Conservation (phyloP, 2,113 vertebrate genomes). For the Lasiurus cinereus region DNA sequence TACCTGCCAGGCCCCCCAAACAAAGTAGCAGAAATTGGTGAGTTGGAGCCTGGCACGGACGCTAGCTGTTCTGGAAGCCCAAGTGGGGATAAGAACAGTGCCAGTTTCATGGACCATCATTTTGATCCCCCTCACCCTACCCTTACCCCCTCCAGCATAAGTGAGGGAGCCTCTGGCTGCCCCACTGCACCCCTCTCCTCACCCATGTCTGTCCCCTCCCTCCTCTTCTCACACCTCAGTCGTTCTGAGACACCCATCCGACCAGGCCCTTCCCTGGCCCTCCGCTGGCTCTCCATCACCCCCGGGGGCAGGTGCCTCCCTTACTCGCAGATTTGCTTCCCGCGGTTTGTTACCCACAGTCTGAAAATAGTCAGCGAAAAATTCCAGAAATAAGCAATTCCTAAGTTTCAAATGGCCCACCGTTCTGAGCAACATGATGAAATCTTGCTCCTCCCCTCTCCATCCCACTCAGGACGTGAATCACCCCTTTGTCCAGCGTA, state of each 20-base stretch:
- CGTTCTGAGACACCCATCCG: background rate
- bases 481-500: background rate
- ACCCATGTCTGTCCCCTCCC: background rate
- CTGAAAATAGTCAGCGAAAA: background rate
- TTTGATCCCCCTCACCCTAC: too few species aligned
- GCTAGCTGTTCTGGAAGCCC: background rate
- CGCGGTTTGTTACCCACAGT: too few species aligned
- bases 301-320: background rate
- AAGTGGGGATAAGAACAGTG: fast-evolving
- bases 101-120: fast-evolving
- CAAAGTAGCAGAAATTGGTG: background rate
- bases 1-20: background rate
- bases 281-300: background rate
- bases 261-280: background rate
- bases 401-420: background rate
- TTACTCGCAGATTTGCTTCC: background rate
- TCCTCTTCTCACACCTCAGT: background rate
- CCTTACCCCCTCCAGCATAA: background rate
- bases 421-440: background rate
- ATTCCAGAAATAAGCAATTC: background rate
- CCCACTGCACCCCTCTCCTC: background rate
- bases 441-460: background rate
- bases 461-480: background rate
- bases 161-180: background rate
- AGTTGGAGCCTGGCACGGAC: fast-evolving